Base-by-base conservation (phyloP, 35 echinoderm and acorn worm genomes). In the Apostichopus californicus region DNA sequence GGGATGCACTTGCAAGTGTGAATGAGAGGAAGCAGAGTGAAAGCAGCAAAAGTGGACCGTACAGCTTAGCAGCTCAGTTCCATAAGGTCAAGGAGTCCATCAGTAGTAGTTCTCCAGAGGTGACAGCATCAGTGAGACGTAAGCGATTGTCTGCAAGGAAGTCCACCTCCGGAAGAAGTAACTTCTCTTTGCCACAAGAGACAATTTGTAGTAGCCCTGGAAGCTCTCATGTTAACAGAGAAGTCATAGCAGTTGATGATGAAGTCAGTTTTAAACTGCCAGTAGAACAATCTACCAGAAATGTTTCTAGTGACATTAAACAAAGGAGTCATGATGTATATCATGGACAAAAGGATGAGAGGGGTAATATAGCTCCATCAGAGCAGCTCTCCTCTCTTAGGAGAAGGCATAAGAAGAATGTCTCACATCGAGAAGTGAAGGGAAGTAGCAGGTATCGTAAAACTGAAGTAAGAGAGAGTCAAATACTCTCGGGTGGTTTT, bases 61-160 rank as follows among this genome's bases (percentile, higher is more conserved):
- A 66, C 52, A 89, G 86, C 24, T 64, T 89, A 8, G 63, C 86
- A 73, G 86, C 86, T 89, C 86, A 89, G 63, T 25, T 89, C 22
- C 60, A 73, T 55, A 89, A 89, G 57, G 61, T 89, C 60, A 89
- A 66, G 63, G 86, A 89, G 86, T 89, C 86, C 0, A 89, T 89
- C 68, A 89, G 11, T 73, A 89, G 63, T n/a, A 81, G 78, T 54
- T 72, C 86, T 54, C 7, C 80, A 34, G 46, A 57, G 25, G 55
- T 15, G 7, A 54, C 21, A 12, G 56, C 28, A 34, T 85, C 81
- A 85, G 23, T 85, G 81, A 85, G 81, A 73, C 86, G 86, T 7
- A 89, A 28, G 23, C 71, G 64, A 73, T 52, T 89, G 5, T 72
- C 86, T 72, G 86, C 86, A 60, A 71, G 86, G 46, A 89, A 89